Evolutionary conservation across 2,888 invertebrate genomes (phyloP).

Genomic region (Ganaspis brasiliensis): DNA sequence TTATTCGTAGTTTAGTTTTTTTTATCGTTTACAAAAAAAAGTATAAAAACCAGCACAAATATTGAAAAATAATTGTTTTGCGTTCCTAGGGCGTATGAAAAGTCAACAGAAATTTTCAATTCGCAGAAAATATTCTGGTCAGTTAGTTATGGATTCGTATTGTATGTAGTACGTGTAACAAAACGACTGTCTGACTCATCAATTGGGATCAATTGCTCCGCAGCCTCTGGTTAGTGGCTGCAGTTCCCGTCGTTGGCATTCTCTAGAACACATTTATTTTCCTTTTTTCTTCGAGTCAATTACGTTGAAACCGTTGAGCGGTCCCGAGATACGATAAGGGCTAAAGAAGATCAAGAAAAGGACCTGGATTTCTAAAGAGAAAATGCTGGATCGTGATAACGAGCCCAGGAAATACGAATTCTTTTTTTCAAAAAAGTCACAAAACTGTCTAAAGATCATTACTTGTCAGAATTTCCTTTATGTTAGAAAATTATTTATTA

Average conservation of each 20-base stretch:
- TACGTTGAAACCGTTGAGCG: constrained; percentile 22
- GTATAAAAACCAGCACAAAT: neutral
- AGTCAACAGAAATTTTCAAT: neutral
- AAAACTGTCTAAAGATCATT: neutral
- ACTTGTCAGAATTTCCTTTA: neutral
- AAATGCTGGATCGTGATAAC: constrained; percentile 11
- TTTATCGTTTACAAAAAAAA: neutral
- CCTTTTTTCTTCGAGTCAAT: constrained; percentile 5
- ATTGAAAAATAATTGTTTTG: constrained; percentile 14
- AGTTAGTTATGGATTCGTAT: constrained; percentile 17
- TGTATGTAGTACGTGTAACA: constrained; percentile 16
- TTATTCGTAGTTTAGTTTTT: too few species aligned
- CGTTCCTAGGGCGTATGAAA: neutral
- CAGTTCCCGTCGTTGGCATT: constrained; percentile 21
- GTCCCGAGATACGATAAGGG: constrained; percentile 11
- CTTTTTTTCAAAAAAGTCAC: neutral
- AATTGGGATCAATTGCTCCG: constrained; percentile 40
- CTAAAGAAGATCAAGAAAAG: constrained; percentile 15
- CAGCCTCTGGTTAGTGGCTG: constrained; percentile 34
- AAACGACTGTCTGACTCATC: constrained; percentile 43
- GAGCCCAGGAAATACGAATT: constrained; percentile 6
- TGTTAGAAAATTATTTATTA: neutral
- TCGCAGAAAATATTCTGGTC: neutral
- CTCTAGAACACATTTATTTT: constrained; percentile 27
- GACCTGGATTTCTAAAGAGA: constrained; percentile 8